phyloP scores from a whole-genome alignment of 1,140 invertebrate species.

The Eumeta japonica region DNA sequence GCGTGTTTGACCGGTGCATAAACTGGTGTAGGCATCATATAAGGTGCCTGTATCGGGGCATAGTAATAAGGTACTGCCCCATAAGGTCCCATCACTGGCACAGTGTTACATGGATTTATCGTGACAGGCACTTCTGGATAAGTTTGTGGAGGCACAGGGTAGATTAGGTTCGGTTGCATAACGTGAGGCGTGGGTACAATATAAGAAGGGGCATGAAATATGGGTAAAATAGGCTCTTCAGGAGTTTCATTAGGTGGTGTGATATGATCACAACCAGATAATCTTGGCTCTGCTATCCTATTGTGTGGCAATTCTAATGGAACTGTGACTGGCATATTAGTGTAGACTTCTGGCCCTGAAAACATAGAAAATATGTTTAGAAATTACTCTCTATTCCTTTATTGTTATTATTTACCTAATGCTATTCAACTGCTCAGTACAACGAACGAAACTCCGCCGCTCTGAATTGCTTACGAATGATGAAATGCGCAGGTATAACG shows the following conservation, averaged over 20 bases:
- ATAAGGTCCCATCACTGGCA: constrained; percentile 37
- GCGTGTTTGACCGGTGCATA: constrained; percentile 49
- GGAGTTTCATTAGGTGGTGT: constrained; percentile 15
- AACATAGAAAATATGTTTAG: no score
- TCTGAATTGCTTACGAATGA: no score
- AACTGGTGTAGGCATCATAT: constrained; percentile 46
- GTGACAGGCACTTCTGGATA: constrained; percentile 26
- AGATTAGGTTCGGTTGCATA: constrained; percentile 17
- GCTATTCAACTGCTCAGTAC: no score
- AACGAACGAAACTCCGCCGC: no score
- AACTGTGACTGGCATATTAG: constrained; percentile 31
- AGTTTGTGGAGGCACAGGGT: constrained; percentile 21
- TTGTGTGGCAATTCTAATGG: constrained; percentile 21
- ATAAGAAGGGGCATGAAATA: constrained; percentile 32
- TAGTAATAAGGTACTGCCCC: constrained; percentile 36
- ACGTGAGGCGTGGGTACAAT: constrained; percentile 21
- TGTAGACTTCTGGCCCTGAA: constrained; percentile 40
- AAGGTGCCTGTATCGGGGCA: constrained; percentile 45
- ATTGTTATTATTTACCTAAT: no score
- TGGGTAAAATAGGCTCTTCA: constrained; percentile 20
- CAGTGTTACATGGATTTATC: constrained; percentile 22
- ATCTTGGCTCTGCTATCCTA: constrained; percentile 15
- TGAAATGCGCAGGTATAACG: no score
- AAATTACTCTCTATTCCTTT: no score
- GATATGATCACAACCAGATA: background rate